Evolutionary conservation across 2,113 vertebrate species (phyloP).

Genomic region (Thermophis baileyi): DNA sequence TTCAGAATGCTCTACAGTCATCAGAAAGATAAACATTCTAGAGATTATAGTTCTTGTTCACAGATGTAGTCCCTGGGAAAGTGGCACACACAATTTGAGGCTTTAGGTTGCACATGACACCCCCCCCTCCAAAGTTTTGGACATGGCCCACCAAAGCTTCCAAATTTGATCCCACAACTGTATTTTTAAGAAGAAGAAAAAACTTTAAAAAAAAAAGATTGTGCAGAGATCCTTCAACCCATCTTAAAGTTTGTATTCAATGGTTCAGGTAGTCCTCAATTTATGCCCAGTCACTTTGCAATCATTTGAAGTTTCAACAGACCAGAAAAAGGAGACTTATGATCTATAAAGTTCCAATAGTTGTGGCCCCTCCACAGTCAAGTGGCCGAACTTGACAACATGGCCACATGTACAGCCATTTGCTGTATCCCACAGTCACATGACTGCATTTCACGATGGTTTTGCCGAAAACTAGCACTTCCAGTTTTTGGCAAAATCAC

Average conservation of each 20-base stretch:
- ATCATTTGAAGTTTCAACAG: background rate
- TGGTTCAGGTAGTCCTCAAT: background rate
- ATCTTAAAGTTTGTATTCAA: background rate
- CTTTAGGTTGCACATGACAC: background rate
- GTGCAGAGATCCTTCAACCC: background rate
- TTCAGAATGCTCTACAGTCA: conserved; percentile 64
- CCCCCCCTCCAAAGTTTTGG: background rate
- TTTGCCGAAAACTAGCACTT: background rate
- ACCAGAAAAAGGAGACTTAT: background rate
- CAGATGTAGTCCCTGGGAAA: background rate
- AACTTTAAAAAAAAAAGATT: background rate
- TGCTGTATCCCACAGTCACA: background rate
- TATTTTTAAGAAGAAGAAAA: background rate
- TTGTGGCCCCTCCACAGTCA: background rate
- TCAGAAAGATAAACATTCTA: background rate
- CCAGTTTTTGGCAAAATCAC: background rate
- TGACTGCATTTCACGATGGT: background rate
- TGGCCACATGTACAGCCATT: background rate
- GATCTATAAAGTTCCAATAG: background rate
- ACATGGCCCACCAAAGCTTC: background rate
- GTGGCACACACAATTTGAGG: background rate
- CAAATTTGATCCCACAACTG: background rate
- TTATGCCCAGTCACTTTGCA: background rate
- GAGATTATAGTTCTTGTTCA: background rate
- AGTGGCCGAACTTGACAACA: background rate